Base-by-base conservation (phyloP, 2,888 invertebrate genomes). In the Rhamphomyia laevipes region DNA sequence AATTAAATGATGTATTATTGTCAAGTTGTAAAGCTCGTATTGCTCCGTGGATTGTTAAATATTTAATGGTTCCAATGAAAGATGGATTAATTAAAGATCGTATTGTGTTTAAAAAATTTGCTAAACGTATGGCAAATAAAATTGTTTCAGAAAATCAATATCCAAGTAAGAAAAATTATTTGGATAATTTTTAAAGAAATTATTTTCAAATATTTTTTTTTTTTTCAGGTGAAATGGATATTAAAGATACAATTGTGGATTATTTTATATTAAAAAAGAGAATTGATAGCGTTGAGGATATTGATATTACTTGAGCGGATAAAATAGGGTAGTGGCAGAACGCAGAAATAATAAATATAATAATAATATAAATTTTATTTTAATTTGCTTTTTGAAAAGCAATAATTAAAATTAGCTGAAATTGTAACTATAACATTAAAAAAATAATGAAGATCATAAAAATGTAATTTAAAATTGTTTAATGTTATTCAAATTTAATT, bases 41-140 rank as follows among this genome's bases (percentile, higher is more conserved):
- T 42, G 64, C 68, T 0, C 65, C 67, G 1, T 67, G 67, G 67
- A 61, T 67, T 18, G 67, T 67, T 4, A 58, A 63, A 4, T 56
- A 66, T 48, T 56, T 67, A 30, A 68, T 67, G 68, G 55, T 56
- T 16, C 68, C 67, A 4, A 55, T 68, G 55, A 58, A 57, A 30
- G 62, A 65, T 35, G 66, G 67, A 0, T 51, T 67, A 4, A 67
- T 67, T 35, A 63, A 55, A 13, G 66, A 68, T 58, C 59, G 67
- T 1, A 64, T 61, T 54, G 48, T 67, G 1, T 67, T 68, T 48
- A 67, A 67, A 45, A 67, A 65, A 47, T 47, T 67, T 30, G 68
- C 68, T 1, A 65, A 63, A 47, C 55, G 55, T 41, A 50, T 67
- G 12, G 63, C 68, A 10, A 55, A 59, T 30, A 55, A 53, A 15